These are phyloP conservation scores for Formica exsecta DNA, from an alignment of 1,140 invertebrate genomes.

Conservation along the genomic window DNA sequence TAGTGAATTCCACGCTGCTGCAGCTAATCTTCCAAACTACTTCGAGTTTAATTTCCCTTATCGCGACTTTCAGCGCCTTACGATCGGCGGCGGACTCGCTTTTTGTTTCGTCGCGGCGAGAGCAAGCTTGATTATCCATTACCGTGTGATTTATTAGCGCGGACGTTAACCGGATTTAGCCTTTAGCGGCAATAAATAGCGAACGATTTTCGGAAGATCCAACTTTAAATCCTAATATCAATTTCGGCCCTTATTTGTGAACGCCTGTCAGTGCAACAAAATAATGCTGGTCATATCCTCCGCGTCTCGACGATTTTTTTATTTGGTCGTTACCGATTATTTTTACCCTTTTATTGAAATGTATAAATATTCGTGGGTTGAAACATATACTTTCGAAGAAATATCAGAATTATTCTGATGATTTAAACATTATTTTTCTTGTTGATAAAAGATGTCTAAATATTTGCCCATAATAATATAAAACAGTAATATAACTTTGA, in stretches of 20 bases:
- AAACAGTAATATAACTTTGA: background rate
- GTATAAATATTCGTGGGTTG: constrained; percentile 11
- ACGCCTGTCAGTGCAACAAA: background rate
- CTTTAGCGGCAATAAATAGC: constrained; percentile 53
- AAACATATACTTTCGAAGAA: background rate
- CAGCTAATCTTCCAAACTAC: constrained; percentile 65
- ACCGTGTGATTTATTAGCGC: constrained; percentile 61
- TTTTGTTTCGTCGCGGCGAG: constrained; percentile 58
- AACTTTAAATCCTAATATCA: constrained; percentile 46
- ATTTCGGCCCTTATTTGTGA: constrained; percentile 36
- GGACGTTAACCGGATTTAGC: constrained; percentile 51
- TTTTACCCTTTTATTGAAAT: background rate
- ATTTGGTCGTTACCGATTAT: background rate
- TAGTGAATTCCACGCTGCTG: constrained; percentile 65
- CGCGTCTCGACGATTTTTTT: constrained; percentile 15
- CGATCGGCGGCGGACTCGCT: constrained; percentile 49
- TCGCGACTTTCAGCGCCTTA: constrained; percentile 45
- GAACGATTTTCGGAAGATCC: constrained; percentile 46
- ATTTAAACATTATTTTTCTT: background rate
- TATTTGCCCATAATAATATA: background rate
- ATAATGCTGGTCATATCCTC: background rate
- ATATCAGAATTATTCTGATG: background rate
- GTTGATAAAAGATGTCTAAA: background rate
- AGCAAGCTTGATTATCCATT: constrained; percentile 63
- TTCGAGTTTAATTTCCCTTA: constrained; percentile 71